Evolutionary conservation across 2,888 invertebrate species (phyloP).

Genomic region (Didymodactylos carnosus): DNA sequence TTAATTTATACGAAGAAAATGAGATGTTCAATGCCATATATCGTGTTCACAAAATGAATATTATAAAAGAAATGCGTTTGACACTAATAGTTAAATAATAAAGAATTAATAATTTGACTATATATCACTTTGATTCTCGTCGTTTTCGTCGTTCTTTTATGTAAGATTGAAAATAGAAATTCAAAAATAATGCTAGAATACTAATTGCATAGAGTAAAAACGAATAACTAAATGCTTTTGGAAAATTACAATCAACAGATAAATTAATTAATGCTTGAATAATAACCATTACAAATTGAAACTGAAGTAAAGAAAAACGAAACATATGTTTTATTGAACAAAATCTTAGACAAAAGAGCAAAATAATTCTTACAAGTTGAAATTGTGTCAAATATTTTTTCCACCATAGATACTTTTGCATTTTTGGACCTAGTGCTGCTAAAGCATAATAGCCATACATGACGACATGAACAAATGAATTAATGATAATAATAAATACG

Average conservation of each 20-base stretch:
- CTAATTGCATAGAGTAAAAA: constrained; percentile 60
- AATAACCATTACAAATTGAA: constrained; percentile 33
- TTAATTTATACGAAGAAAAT: too few species aligned
- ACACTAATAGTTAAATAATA: too few species aligned
- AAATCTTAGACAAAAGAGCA: neutral
- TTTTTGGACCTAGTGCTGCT: constrained; percentile 29
- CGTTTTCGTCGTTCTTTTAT: constrained; percentile 18
- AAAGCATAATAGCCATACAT: constrained; percentile 35
- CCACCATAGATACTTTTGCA: constrained; percentile 34
- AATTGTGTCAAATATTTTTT: constrained; percentile 32
- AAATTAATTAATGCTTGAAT: constrained; percentile 25
- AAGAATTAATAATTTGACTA: neutral
- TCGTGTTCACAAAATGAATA: too few species aligned
- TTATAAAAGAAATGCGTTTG: too few species aligned
- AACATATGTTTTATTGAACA: too few species aligned
- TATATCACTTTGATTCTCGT: neutral
- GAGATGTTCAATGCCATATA: too few species aligned
- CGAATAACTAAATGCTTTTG: constrained; percentile 25
- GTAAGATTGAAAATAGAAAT: constrained; percentile 76
- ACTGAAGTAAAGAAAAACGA: constrained; percentile 19
- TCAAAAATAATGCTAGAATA: constrained; percentile 80
- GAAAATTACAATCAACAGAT: constrained; percentile 23
- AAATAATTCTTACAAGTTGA: constrained; percentile 26
- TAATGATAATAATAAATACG: constrained; percentile 19
- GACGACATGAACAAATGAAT: constrained; percentile 32